A percentile compares a stretch with the other conserved stretches of the same genome.
These are phyloP conservation scores for Cherax destructor DNA, from an alignment of 1,140 invertebrate genomes.

Conservation along the genomic window DNA sequence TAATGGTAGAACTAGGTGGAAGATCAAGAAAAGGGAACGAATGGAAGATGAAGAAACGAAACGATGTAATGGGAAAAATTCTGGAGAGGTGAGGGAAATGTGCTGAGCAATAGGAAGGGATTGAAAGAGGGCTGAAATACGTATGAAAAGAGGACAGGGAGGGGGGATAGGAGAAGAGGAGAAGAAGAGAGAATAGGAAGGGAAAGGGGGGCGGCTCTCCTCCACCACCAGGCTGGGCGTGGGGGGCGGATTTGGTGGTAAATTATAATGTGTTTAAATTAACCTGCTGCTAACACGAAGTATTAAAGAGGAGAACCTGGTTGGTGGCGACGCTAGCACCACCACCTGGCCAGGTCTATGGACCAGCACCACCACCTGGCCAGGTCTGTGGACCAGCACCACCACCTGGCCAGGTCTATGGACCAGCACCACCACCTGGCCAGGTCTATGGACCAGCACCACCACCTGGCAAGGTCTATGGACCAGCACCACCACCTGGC, in stretches of 20 bases:
- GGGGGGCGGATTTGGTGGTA: conserved; percentile 34
- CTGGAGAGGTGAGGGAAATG: background rate
- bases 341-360: no score
- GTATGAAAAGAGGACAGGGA: background rate
- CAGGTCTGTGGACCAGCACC: no score
- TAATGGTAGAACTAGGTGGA: no score
- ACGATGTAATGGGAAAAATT: no score
- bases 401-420: no score
- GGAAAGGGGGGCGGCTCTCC: background rate
- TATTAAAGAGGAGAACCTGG: background rate
- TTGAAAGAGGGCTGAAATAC: background rate
- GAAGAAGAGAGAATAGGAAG: background rate
- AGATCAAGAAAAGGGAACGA: no score
- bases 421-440: no score
- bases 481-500: no score
- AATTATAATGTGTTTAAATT: conserved; percentile 56
- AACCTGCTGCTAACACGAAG: conserved; percentile 38
- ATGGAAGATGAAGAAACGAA: no score
- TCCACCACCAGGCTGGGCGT: background rate
- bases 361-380: no score
- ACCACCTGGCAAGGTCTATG: no score
- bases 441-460: no score
- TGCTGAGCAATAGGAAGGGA: background rate
- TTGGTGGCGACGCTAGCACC: background rate
- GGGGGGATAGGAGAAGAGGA: background rate